Percentiles rank a stretch among this genome's conserved stretches.
Evolutionary conservation across 2,888 invertebrate species (phyloP).

Genomic region (Hypomecis atomaria): DNA sequence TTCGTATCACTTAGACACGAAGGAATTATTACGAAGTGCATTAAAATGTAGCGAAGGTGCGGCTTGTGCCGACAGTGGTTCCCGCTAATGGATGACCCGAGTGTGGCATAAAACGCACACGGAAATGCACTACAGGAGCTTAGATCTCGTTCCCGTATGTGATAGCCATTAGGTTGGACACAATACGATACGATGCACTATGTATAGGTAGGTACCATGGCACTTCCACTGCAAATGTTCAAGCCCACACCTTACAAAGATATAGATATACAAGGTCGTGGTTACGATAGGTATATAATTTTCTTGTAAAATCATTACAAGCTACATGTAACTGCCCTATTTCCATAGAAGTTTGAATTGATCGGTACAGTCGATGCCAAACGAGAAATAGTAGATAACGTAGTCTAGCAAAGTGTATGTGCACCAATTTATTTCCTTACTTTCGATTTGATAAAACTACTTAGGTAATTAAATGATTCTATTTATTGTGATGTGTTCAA

Average conservation of each 20-base stretch:
- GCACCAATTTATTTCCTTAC: no score
- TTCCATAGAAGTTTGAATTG: no score
- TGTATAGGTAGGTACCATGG: neutral
- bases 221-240: neutral
- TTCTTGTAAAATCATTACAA: no score
- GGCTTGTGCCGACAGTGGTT: constrained; percentile 49
- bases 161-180: constrained; percentile 63
- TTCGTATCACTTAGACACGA: constrained; percentile 33
- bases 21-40: constrained; percentile 50
- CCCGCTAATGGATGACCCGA: constrained; percentile 37
- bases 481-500: no score
- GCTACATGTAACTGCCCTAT: no score
- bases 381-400: no score
- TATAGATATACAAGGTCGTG: no score
- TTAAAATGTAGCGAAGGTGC: constrained; percentile 64
- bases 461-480: no score
- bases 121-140: constrained; percentile 64
- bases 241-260: neutral
- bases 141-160: constrained; percentile 40
- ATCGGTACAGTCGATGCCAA: no score
- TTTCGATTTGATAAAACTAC: no score
- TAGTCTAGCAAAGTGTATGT: no score
- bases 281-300: no score
- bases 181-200: constrained; percentile 14
- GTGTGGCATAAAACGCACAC: constrained; percentile 39